Evolutionary conservation across 2,113 vertebrate species (phyloP).

Genomic region (Heterocephalus glaber): DNA sequence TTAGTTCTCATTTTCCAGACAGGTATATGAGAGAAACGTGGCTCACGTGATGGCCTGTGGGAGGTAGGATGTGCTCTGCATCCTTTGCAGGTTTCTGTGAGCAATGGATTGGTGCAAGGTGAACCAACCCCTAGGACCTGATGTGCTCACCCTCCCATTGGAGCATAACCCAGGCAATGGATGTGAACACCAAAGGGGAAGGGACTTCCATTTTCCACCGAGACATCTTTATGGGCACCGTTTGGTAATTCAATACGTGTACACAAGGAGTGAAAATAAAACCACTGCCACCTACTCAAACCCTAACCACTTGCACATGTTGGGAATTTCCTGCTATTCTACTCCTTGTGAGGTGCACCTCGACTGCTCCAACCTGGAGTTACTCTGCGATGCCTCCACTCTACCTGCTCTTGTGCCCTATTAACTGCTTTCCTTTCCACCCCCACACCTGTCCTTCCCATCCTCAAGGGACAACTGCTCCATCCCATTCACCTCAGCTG

Average conservation of each 20-base stretch:
- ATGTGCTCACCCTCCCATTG: background rate
- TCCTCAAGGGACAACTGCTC: background rate
- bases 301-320: no score
- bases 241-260: accelerated
- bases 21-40: background rate
- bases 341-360: background rate
- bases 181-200: background rate
- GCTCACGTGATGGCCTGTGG: background rate
- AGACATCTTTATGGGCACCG: background rate
- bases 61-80: background rate
- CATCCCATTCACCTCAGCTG: no score
- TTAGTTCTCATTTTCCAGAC: background rate
- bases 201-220: background rate
- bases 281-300: background rate
- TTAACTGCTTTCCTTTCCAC: no score
- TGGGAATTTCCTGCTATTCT: background rate
- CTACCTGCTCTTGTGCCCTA: background rate
- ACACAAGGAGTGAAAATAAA: background rate
- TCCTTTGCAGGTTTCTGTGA: background rate
- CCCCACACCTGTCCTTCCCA: background rate
- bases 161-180: background rate
- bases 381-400: background rate
- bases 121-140: background rate
- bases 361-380: background rate
- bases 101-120: background rate